These are phyloP conservation scores for Choloepus hoffmanni DNA, from an alignment of 2,113 vertebrate species.

Conservation along the genomic window DNA sequence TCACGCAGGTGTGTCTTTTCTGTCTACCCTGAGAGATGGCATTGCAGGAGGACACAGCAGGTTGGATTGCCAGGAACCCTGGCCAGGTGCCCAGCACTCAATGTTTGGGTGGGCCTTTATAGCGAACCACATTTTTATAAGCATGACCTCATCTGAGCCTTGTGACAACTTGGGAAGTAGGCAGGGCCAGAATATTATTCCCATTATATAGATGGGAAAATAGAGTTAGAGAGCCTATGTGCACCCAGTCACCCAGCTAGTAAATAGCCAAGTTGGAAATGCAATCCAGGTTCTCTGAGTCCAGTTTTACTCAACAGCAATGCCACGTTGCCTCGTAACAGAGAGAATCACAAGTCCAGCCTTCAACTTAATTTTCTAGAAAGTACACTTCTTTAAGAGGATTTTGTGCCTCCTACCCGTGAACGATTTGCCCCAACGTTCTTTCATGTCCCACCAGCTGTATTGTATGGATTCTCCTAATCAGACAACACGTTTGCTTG, in stretches of 20 bases:
- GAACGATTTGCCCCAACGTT: background rate
- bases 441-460: background rate
- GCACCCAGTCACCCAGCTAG: background rate
- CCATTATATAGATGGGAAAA: background rate
- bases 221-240: background rate
- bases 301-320: background rate
- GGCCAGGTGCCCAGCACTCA: background rate
- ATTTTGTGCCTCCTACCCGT: background rate
- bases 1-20: background rate
- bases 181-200: background rate
- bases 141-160: background rate
- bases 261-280: background rate
- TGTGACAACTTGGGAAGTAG: background rate
- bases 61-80: background rate
- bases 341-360: background rate
- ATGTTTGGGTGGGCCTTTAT: background rate
- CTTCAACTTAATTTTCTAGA: constrained; percentile 25
- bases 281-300: background rate
- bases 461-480: background rate
- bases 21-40: background rate
- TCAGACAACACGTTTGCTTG: background rate
- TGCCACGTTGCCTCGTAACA: background rate
- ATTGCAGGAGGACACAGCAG: background rate
- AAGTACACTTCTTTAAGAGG: background rate
- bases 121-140: background rate